A percentile compares a stretch with the other conserved stretches of the same genome.
Evolutionary conservation across 2,888 invertebrate species (phyloP).

Genomic region (Dasypogon diadema): DNA sequence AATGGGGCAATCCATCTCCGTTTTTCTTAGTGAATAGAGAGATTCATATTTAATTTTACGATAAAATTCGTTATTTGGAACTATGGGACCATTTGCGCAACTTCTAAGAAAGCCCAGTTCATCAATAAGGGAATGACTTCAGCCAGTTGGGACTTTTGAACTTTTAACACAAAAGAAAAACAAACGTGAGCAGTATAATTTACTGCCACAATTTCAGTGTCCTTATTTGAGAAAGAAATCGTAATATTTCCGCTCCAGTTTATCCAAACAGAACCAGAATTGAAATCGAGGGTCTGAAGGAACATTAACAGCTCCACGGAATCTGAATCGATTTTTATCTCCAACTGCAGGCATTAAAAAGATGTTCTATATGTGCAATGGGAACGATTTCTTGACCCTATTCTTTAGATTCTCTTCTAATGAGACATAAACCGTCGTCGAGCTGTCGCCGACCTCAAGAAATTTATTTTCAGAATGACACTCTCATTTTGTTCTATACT

Average conservation of each 20-base stretch:
- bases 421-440: constrained; percentile 49
- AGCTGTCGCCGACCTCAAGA: constrained; percentile 29
- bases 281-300: not conserved
- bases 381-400: constrained; percentile 44
- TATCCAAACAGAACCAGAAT: not conserved
- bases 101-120: too few relatives aligned
- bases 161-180: not conserved
- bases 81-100: too few relatives aligned
- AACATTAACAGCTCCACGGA: not conserved
- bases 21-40: too few relatives aligned
- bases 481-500: constrained; percentile 3
- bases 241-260: constrained; percentile 3
- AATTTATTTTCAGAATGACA: constrained; percentile 13
- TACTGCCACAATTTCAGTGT: not conserved
- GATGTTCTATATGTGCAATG: not conserved
- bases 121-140: too few relatives aligned
- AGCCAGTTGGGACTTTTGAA: not conserved
- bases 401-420: constrained; percentile 33
- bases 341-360: not conserved
- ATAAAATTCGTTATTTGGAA: too few relatives aligned
- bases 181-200: not conserved
- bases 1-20: too few relatives aligned
- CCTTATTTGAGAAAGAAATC: not conserved
- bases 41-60: too few relatives aligned
- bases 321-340: constrained; percentile 8